These are phyloP conservation scores for Sigmodon hispidus DNA, from an alignment of 2,113 vertebrate genomes.

Conservation along the genomic window DNA sequence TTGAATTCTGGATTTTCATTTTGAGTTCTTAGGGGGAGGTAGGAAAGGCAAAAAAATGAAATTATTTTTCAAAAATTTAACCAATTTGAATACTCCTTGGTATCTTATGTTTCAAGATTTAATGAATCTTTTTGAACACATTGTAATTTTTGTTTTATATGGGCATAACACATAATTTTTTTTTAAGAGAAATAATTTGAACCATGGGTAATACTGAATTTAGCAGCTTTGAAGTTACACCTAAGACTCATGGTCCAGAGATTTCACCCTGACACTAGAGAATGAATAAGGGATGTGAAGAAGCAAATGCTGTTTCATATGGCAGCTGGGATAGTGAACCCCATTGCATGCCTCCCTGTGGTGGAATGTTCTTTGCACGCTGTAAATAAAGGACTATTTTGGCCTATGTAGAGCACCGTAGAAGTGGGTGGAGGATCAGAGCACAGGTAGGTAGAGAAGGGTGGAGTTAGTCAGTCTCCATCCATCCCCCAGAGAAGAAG, in stretches of 20 bases:
- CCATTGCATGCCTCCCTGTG: background rate
- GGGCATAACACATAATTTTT: constrained; percentile 1
- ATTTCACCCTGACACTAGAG: background rate
- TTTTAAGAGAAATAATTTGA: background rate
- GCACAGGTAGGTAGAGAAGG: too few relatives aligned
- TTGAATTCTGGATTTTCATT: background rate
- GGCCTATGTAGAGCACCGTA: too few relatives aligned
- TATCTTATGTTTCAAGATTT: background rate
- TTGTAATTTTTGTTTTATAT: constrained; percentile 7
- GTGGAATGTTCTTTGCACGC: too few relatives aligned
- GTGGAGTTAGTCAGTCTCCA: too few relatives aligned
- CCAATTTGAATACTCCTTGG: constrained; percentile 31
- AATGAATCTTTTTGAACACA: constrained; percentile 13
- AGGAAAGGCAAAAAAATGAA: background rate
- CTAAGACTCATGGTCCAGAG: background rate
- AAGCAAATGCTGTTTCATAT: background rate
- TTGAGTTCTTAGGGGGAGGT: constrained; percentile 11
- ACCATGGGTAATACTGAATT: background rate
- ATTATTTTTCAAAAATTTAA: constrained; percentile 14
- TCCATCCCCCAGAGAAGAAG: too few relatives aligned
- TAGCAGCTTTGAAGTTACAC: background rate
- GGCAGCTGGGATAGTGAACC: background rate
- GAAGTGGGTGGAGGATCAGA: too few relatives aligned
- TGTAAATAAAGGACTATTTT: too few relatives aligned
- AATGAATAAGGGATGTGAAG: background rate